Percentiles rank a stretch among this genome's conserved stretches.
phyloP scores from a whole-genome alignment of 2,888 invertebrate species.

The Cheilosia impressa region DNA sequence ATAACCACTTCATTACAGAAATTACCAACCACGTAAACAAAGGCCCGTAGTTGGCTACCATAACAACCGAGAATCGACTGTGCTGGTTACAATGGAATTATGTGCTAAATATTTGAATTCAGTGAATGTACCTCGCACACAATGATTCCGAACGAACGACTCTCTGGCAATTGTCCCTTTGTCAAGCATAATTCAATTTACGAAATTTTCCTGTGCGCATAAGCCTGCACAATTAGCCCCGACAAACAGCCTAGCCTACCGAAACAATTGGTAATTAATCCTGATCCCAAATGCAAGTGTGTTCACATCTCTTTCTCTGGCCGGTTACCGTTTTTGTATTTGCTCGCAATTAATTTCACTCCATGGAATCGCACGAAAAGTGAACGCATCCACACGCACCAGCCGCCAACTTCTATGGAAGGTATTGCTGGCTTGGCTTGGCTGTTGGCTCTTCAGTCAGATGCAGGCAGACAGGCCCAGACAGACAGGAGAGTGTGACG shows the following conservation, averaged over 20 bases:
- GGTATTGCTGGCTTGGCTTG: background rate
- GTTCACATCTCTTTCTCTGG: slow-evolving; percentile 15
- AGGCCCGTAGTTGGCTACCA: slow-evolving; percentile 4
- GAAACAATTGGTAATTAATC: slow-evolving; percentile 73
- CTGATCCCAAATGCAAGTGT: slow-evolving; percentile 47
- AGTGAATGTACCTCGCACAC: slow-evolving; percentile 18
- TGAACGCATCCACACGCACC: slow-evolving; percentile 66
- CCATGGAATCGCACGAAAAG: slow-evolving; percentile 59
- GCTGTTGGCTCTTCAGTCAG: slow-evolving; percentile 2
- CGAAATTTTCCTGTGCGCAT: slow-evolving; percentile 48
- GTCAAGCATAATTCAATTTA: slow-evolving; percentile 59
- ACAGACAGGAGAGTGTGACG: slow-evolving; percentile 41
- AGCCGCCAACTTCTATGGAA: slow-evolving; percentile 41
- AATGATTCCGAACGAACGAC: slow-evolving; percentile 55
- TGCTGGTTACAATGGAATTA: slow-evolving; percentile 18
- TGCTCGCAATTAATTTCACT: slow-evolving; percentile 67
- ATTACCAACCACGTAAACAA: slow-evolving; percentile 18
- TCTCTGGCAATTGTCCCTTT: slow-evolving; percentile 39
- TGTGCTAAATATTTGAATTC: slow-evolving; percentile 39
- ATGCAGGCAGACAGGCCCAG: slow-evolving; percentile 20
- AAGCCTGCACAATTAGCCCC: slow-evolving; percentile 50
- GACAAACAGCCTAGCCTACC: slow-evolving; percentile 19
- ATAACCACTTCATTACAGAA: background rate
- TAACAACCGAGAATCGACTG: slow-evolving; percentile 19
- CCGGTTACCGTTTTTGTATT: slow-evolving; percentile 61